Base-by-base conservation (phyloP, 2,113 vertebrate genomes). In the Calypte anna region DNA sequence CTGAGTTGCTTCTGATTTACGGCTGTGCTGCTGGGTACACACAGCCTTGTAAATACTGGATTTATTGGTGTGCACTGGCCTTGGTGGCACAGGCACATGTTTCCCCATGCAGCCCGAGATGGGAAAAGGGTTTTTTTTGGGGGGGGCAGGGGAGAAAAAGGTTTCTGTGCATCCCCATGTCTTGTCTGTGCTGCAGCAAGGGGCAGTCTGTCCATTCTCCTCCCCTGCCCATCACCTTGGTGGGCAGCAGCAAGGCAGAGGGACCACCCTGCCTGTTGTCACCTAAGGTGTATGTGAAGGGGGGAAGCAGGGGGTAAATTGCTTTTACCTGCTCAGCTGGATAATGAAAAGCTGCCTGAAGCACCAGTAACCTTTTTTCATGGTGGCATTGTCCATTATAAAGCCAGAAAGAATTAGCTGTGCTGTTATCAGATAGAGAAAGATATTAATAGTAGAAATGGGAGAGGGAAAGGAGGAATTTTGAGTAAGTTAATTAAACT, bases 371-470 rank as follows among this genome's bases (percentile, higher is more conserved):
- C 96, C 96, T 94, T 97, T 97, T 96, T 96, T 94, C 96, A 96
- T 97, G 96, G 92, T 17, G 5, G 94, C 95, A n/a, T 64, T 76
- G 25, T 97, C 97, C 97, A 91, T 98, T 97, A 97, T 96, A 96
- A 96, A 98, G 91, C 96, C 97, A 97, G 97, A 91, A 96, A 97
- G 97, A 98, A 98, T 97, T 96, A 98, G 97, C 96, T 93, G 30
- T 93, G 96, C 93, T 82, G 95, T 97, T 97, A 98, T 97, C 98
- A 97, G 98, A 97, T 96, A 96, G 97, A 94, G 80, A 82, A 97
- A 97, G 97, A 97, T 97, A 97, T 98, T 97, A 97, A 97, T 96
- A 97, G 96, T 91, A 96, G 96, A 90, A 97, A 88, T n/a, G 92
- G 96, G 87, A 93, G 96, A 86, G 96, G 94, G 94, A 96, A 95